Evolutionary conservation across 2,797 vertebrate genomes (phyloP).

Genomic region (Sebastes alutus): DNA sequence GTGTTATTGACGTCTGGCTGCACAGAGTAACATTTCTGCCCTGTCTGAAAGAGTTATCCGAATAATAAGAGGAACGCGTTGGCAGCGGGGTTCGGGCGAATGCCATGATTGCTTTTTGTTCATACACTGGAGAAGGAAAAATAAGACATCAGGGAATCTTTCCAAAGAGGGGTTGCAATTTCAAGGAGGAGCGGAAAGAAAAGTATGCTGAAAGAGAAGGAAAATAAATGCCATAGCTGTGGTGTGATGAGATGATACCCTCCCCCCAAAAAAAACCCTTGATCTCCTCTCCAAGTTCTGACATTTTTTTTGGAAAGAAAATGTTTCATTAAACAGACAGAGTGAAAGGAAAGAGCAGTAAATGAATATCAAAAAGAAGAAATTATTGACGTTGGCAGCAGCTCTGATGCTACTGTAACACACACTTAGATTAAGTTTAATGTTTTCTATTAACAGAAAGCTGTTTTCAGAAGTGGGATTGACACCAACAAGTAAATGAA

Average conservation of each 20-base stretch:
- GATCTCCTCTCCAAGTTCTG: constrained; percentile 52
- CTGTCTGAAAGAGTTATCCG: constrained; percentile 12
- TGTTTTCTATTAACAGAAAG: constrained; percentile 3
- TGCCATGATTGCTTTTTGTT: constrained; percentile 25
- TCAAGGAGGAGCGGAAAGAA: constrained; percentile 47
- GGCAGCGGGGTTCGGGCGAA: constrained; percentile 1
- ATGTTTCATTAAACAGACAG: constrained; percentile 38
- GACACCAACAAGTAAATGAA: background rate
- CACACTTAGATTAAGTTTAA: background rate
- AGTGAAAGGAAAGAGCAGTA: constrained; percentile 4
- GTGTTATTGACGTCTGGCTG: constrained; percentile 10
- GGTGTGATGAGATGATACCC: constrained; percentile 52
- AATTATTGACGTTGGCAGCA: constrained; percentile 6
- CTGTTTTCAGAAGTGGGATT: background rate
- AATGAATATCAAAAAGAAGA: background rate
- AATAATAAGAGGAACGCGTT: constrained; percentile 19
- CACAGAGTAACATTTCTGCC: constrained; percentile 9
- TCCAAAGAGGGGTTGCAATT: constrained; percentile 51
- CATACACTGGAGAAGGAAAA: constrained; percentile 32
- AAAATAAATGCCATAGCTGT: constrained; percentile 62
- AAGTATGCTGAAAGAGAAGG: constrained; percentile 53
- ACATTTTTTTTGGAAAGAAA: constrained; percentile 34
- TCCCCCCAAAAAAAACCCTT: background rate
- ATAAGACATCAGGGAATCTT: constrained; percentile 40
- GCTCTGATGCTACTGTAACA: constrained; percentile 30